phyloP scores from a whole-genome alignment of 2,797 vertebrate genomes.

The Anolis apletophallus region DNA sequence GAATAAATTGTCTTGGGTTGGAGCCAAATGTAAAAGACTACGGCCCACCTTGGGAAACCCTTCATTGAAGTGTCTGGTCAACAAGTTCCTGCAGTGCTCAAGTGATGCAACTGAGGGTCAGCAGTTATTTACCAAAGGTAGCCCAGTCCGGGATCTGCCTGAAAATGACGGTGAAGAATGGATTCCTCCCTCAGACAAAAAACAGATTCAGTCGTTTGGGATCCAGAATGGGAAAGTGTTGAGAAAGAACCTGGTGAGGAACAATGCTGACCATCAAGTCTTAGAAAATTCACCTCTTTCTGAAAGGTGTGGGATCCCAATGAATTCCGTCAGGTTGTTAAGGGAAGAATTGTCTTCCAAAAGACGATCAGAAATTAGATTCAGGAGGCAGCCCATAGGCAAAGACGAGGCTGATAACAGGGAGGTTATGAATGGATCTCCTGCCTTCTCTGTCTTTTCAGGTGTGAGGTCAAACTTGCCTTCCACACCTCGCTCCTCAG shows the following conservation, averaged over 20 bases:
- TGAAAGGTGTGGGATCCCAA: conserved; percentile 35
- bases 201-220: conserved; percentile 34
- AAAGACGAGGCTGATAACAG: conserved; percentile 17
- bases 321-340: not conserved
- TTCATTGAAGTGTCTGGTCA: conserved; percentile 47
- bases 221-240: conserved; percentile 19
- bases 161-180: conserved; percentile 54
- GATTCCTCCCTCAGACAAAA: conserved; percentile 63
- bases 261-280: not conserved
- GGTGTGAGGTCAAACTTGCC: conserved; percentile 24
- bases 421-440: conserved; percentile 17
- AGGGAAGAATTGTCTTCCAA: conserved; percentile 40
- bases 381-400: conserved; percentile 34
- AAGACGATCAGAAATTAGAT: not conserved
- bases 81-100: conserved; percentile 39
- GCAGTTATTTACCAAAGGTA: not conserved
- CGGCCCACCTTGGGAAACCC: conserved; percentile 60
- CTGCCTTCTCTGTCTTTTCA: conserved; percentile 34
- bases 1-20: conserved; percentile 49
- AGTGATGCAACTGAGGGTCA: conserved; percentile 3
- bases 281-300: not conserved
- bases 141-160: not conserved
- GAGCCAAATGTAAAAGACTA: conserved; percentile 56
- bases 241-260: not conserved
- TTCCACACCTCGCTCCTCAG: not conserved